Percentiles rank a stretch among this genome's conserved stretches.
Evolutionary conservation across 2,113 vertebrate species (phyloP).

Genomic region (Eudyptes chrysolophus): DNA sequence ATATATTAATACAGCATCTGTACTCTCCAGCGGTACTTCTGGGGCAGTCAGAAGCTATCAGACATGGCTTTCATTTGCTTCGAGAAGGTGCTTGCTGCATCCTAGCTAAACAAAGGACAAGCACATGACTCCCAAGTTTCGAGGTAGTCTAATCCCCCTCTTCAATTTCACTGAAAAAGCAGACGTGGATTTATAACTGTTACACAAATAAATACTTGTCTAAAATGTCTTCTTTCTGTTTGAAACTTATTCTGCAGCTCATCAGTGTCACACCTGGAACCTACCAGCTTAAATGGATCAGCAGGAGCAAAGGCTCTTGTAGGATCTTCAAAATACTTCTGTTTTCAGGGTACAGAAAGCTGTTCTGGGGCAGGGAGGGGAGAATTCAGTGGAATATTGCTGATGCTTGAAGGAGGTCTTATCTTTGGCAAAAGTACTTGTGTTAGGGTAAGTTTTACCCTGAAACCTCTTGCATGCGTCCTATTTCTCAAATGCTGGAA

Average conservation of each 20-base stretch:
- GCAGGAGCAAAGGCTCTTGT: neutral
- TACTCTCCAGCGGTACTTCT: no score
- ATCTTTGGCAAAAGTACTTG: neutral
- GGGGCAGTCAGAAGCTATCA: neutral
- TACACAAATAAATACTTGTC: neutral
- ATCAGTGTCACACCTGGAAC: neutral
- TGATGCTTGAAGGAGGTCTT: neutral
- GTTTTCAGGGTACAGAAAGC: neutral
- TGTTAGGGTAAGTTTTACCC: neutral
- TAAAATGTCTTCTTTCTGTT: neutral
- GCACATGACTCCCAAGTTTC: neutral
- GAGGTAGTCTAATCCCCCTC: neutral
- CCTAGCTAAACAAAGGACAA: neutral
- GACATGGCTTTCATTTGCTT: neutral
- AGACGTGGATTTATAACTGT: neutral
- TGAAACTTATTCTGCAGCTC: neutral
- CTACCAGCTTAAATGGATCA: neutral
- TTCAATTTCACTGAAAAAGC: neutral
- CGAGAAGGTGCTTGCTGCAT: neutral
- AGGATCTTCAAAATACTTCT: neutral
- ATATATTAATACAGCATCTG: neutral
- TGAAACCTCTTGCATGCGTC: neutral
- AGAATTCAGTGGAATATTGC: neutral
- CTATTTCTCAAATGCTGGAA: neutral
- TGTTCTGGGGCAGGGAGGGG: rapidly evolving